Conservation (phyloP, 2,888 invertebrate species). For the Cloeon dipterum region DNA sequence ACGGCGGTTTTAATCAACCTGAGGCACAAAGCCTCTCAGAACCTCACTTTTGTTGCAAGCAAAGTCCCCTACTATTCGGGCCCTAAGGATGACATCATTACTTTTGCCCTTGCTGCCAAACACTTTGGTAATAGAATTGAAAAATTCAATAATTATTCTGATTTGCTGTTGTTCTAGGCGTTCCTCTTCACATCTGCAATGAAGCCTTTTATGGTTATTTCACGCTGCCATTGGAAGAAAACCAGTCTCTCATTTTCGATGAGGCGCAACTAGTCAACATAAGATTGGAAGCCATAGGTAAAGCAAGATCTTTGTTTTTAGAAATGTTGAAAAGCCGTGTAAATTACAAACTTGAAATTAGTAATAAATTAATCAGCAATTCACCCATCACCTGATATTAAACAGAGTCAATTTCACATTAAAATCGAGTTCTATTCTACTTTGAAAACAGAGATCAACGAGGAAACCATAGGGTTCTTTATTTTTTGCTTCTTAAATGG, state of each 20-base stretch:
- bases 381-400: too few relatives aligned
- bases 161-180: conserved; percentile 22
- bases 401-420: too few relatives aligned
- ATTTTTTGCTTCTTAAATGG: too few relatives aligned
- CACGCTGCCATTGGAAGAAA: conserved; percentile 52
- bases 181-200: conserved; percentile 56
- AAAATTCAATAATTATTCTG: too few relatives aligned
- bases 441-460: too few relatives aligned
- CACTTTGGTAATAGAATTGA: conserved; percentile 33
- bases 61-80: conserved; percentile 41
- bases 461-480: too few relatives aligned
- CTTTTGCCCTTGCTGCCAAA: conserved; percentile 67
- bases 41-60: conserved; percentile 47
- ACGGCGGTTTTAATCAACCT: conserved; percentile 65
- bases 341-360: too few relatives aligned
- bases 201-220: conserved; percentile 60
- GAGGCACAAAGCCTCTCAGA: conserved; percentile 27
- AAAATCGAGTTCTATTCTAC: too few relatives aligned
- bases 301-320: too few relatives aligned
- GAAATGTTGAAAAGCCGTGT: too few relatives aligned
- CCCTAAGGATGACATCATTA: conserved; percentile 77
- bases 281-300: conserved; percentile 48
- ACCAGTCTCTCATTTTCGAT: conserved; percentile 37
- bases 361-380: too few relatives aligned
- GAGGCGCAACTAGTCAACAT: conserved; percentile 47